A percentile compares a stretch with the other conserved stretches of the same genome.
These are phyloP conservation scores for Galaxias olidus DNA, from an alignment of 2,797 vertebrate species.

Conservation along the genomic window DNA sequence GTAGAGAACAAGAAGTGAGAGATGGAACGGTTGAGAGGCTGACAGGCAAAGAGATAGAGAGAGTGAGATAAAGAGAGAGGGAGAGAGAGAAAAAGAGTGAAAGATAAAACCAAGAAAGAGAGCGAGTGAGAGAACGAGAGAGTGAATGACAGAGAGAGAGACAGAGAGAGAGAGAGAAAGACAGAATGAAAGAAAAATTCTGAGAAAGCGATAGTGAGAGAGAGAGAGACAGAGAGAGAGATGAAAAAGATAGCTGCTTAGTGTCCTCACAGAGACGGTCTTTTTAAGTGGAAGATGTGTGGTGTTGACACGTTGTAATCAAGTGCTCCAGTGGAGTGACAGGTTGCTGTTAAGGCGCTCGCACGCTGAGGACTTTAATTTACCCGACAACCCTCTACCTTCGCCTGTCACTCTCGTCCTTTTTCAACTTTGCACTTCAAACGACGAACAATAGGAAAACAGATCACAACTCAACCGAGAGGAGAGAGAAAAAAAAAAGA, in stretches of 20 bases:
- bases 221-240: conserved; percentile 16
- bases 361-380: conserved; percentile 60
- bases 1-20: not conserved
- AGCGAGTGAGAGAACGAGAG: conserved; percentile 15
- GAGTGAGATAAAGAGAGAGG: not conserved
- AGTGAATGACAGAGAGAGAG: not conserved
- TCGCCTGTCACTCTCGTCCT: conserved; percentile 28
- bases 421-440: conserved; percentile 15
- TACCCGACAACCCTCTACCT: conserved; percentile 49
- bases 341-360: conserved; percentile 60
- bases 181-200: conserved; percentile 1
- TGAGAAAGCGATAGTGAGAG: too few species aligned
- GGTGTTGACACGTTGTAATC: conserved; percentile 63
- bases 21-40: not conserved
- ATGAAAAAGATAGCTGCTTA: conserved; percentile 47
- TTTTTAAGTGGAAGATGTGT: conserved; percentile 36
- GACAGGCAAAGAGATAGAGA: not conserved
- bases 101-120: not conserved
- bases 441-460: conserved; percentile 22
- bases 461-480: conserved; percentile 3
- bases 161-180: not conserved
- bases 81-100: not conserved
- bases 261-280: conserved; percentile 32
- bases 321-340: conserved; percentile 65
- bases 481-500: too few species aligned